phyloP scores from a whole-genome alignment of 2,888 invertebrate species.

The Gnatocerus cornutus region DNA sequence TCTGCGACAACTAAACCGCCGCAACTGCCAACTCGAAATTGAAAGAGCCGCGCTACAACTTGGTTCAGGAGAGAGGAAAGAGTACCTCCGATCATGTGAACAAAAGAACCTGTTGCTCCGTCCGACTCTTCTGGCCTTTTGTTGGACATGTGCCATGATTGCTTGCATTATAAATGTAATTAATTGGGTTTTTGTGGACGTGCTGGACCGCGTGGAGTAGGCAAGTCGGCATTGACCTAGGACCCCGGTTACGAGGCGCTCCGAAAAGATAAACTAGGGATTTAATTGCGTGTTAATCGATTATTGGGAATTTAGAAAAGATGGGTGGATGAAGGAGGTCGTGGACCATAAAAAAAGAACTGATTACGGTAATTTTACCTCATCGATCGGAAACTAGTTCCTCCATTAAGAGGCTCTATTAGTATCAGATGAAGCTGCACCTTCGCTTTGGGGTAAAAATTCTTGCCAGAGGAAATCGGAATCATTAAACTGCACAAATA shows the following conservation, averaged over 20 bases:
- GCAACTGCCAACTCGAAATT: conserved; percentile 9
- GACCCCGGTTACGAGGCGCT: conserved; percentile 4
- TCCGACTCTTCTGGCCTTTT: conserved; percentile 8
- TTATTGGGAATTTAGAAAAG: too few species aligned
- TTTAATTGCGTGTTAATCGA: too few species aligned
- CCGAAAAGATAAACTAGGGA: neutral
- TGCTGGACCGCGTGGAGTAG: neutral
- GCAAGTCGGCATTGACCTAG: conserved; percentile 26
- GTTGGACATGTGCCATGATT: conserved; percentile 16
- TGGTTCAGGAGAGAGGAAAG: conserved; percentile 6
- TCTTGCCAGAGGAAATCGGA: too few species aligned
- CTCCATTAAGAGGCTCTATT: too few species aligned
- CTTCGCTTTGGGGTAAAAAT: too few species aligned
- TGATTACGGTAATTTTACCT: too few species aligned
- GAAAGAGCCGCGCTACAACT: conserved; percentile 14
- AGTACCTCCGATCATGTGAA: conserved; percentile 39
- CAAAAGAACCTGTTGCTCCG: conserved; percentile 43
- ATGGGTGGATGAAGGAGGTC: too few species aligned
- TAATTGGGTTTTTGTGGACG: conserved; percentile 9
- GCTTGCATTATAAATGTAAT: conserved; percentile 26
- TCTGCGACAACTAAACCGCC: conserved; percentile 16
- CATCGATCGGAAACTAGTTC: too few species aligned
- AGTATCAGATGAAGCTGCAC: too few species aligned
- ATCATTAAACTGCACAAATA: too few species aligned
- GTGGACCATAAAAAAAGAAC: too few species aligned